A percentile compares a stretch with the other conserved stretches of the same genome.
phyloP scores from a whole-genome alignment of 2,888 invertebrate species.

The Agonopterix arenella region DNA sequence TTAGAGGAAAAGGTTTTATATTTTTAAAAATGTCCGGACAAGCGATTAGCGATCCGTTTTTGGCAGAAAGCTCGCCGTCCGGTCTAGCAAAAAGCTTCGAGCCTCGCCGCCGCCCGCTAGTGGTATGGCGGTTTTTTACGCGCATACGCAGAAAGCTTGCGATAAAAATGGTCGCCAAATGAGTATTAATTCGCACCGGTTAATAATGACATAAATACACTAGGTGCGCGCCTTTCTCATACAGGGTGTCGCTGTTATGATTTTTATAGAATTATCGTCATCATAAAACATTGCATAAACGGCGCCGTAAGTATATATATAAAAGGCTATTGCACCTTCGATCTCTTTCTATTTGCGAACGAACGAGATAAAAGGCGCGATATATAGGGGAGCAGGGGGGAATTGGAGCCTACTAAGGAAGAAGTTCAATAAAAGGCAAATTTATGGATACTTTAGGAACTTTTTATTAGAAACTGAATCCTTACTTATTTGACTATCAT shows the following conservation, averaged over 20 bases:
- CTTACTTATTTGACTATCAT: no score
- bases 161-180: slow-evolving; percentile 68
- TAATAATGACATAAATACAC: slow-evolving; percentile 77
- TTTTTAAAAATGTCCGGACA: slow-evolving; percentile 20
- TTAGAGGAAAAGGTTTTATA: slow-evolving; percentile 3
- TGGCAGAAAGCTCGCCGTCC: slow-evolving; percentile 30
- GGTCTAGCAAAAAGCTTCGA: slow-evolving; percentile 33
- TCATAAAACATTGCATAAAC: no score
- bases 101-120: slow-evolving; percentile 22
- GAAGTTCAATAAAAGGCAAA: no score
- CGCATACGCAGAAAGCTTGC: slow-evolving; percentile 43
- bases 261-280: no score
- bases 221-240: slow-evolving; percentile 41
- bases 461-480: no score
- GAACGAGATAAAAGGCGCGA: no score
- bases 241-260: slow-evolving; percentile 36
- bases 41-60: slow-evolving; percentile 46
- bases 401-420: no score
- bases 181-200: slow-evolving; percentile 74
- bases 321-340: no score
- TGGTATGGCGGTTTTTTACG: slow-evolving; percentile 50
- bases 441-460: no score
- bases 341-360: no score
- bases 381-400: no score
- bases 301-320: no score